Evolutionary conservation across 2,888 invertebrate species (phyloP), one percentile per base, ranked within the genome.

Genomic region (Poecilobothrus nobilitatus): DNA sequence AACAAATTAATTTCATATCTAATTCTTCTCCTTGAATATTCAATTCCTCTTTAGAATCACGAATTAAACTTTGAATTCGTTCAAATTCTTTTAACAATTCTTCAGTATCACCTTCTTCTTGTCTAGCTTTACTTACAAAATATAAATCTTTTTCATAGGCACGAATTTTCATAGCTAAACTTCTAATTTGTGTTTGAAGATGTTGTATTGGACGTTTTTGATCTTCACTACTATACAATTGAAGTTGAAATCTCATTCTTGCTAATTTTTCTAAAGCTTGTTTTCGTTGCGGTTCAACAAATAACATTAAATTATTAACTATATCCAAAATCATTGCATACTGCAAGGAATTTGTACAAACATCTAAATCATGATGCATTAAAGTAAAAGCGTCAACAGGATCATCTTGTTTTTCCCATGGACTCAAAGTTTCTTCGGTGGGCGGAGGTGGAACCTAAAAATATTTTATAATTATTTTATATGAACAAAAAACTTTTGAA

Each of bases 301-400:
- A 97, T 0, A 99, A 85, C 68, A 99, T 84, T 41, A 99, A 86
- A 84, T 98, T 97, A 84, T 99, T 99, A 4, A 99, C 93, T 74
- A 99, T 92, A 82, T 99, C 99, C 76, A 99, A 84, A 62, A 99
- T 88, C 95, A 98, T 97, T 2, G 92, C 93, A 81, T 97, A 98
- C 88, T 95, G 86, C 73, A 94, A 79, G 0, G 95, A 95, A 84
- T 97, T 97, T 63, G 97, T 96, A 84, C 94, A 95, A n/a, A 97
- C 95, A 79, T 97, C 96, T 53, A 99, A 86, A 83, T 98, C 98
- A 79, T 99, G 95, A 84, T 99, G 99, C 89, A 97, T 95, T 66
- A 99, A 85, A 0, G 97, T 97, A 80, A 99, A 97, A 2, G 96
- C 95, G 84, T 99, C 97, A 65, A 95, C 95, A 1, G 95, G 94